Base-by-base conservation (phyloP, 2,797 vertebrate genomes). In the Cynopterus sphinx region DNA sequence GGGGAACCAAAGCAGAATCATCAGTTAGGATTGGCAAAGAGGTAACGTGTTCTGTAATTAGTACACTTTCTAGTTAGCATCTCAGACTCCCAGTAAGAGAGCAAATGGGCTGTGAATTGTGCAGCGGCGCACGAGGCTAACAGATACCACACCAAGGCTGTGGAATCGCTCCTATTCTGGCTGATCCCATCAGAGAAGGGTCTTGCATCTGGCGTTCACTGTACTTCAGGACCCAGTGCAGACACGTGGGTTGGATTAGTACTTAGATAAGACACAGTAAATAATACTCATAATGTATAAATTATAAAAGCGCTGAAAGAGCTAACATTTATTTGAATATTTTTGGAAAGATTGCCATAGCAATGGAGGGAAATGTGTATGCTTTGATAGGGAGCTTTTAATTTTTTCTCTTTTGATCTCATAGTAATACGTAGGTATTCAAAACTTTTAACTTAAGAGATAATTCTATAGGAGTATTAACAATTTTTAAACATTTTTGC, bases 91-190 rank as follows among this genome's bases (percentile, higher is more conserved):
- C 41, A 3, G 0, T 1, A 13, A 6, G 90, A 36, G 10, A 39
- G 10, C 70, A 46, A 9, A 22, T 5, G 19, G 36, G 6, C 3
- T 6, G 7, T n/a, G 33, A 39, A 16, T 41, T 74, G 19, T 15
- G 21, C 11, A 24, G 36, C 9, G 31, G 24, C 26, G 24, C 26
- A 0, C 1, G 6, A 51, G 17, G 8, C 51, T 59, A 7, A 73
- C 0, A 11, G 43, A 41, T 41, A 10, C 24, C 1, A 1, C 19
- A 1, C 3, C 36, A 3, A 31, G 16, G 0, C 26, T 59, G 55
- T 6, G 13, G 4, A n/a, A 5, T 41, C 1, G 0, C 21, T 68
- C 31, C 31, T n/a, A 0, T 63, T 28, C 17, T 1, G 1, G 8
- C 36, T 43, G 36, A 9, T 19, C 17, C 10, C 6, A 0, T 24